These are phyloP conservation scores for Orthosia gothica DNA, from an alignment of 2,888 invertebrate species.

Conservation along the genomic window DNA sequence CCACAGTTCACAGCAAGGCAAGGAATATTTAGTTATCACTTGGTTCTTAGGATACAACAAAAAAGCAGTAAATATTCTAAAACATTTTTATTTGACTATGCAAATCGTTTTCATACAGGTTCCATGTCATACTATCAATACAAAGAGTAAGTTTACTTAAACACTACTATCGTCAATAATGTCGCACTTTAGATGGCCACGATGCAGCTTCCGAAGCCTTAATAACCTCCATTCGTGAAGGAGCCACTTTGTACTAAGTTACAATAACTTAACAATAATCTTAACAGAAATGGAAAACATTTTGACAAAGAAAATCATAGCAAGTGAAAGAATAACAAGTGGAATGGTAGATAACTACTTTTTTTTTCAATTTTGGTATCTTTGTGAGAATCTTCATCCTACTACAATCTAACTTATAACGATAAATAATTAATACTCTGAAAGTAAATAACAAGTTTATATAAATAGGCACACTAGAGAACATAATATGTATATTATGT, in stretches of 20 bases:
- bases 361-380: conserved; percentile 66
- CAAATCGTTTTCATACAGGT: conserved; percentile 85
- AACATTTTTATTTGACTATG: conserved; percentile 90
- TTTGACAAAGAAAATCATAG: conserved; percentile 73
- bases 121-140: conserved; percentile 83
- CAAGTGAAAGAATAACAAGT: conserved; percentile 89
- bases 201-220: conserved; percentile 84
- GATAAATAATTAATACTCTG: conserved; percentile 82
- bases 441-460: conserved; percentile 83
- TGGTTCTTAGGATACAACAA: conserved; percentile 42
- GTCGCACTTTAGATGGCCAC: conserved; percentile 89
- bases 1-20: background rate
- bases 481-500: conserved; percentile 64
- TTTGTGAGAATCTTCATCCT: conserved; percentile 80
- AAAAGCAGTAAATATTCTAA: conserved; percentile 75
- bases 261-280: conserved; percentile 80
- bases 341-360: conserved; percentile 77
- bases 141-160: conserved; percentile 84
- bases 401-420: conserved; percentile 74
- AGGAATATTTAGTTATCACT: background rate
- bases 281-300: conserved; percentile 75
- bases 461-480: conserved; percentile 85
- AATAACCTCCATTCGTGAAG: conserved; percentile 78
- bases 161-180: conserved; percentile 82
- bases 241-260: conserved; percentile 88